phyloP scores from a whole-genome alignment of 2,797 vertebrate genomes.

The Chanos chanos region DNA sequence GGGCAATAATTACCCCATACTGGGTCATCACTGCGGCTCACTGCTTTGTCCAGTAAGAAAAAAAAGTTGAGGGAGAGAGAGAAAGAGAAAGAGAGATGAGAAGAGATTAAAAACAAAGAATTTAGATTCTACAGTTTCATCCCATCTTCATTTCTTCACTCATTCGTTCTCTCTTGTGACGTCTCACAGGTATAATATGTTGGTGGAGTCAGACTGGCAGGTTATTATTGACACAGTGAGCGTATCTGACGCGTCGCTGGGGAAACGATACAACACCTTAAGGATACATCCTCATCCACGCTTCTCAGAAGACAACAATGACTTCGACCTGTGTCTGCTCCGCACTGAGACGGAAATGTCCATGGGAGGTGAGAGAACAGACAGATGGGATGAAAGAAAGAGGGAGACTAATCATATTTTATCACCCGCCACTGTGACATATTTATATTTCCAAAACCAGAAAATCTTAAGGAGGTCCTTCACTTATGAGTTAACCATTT shows the following conservation, averaged over 20 bases:
- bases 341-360: conserved; percentile 63
- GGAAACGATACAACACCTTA: conserved; percentile 58
- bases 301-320: conserved; percentile 59
- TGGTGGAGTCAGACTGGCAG: conserved; percentile 60
- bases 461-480: too few species aligned
- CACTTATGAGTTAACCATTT: too few species aligned
- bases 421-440: too few species aligned
- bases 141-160: too few species aligned
- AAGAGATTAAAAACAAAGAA: too few species aligned
- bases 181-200: conserved; percentile 57
- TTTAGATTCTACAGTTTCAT: too few species aligned
- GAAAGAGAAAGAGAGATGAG: not conserved
- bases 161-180: too few species aligned
- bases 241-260: conserved; percentile 47
- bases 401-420: too few species aligned
- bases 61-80: not conserved
- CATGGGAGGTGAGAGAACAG: conserved; percentile 52
- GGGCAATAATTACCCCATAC: conserved; percentile 60
- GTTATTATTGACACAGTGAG: conserved; percentile 60
- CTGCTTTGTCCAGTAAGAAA: conserved; percentile 72
- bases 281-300: conserved; percentile 62
- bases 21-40: conserved; percentile 79
- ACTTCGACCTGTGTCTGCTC: conserved; percentile 75
- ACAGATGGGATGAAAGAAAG: not conserved
- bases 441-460: too few species aligned